Conservation (phyloP, 2,113 vertebrate species). For the Eonycteris spelaea region DNA sequence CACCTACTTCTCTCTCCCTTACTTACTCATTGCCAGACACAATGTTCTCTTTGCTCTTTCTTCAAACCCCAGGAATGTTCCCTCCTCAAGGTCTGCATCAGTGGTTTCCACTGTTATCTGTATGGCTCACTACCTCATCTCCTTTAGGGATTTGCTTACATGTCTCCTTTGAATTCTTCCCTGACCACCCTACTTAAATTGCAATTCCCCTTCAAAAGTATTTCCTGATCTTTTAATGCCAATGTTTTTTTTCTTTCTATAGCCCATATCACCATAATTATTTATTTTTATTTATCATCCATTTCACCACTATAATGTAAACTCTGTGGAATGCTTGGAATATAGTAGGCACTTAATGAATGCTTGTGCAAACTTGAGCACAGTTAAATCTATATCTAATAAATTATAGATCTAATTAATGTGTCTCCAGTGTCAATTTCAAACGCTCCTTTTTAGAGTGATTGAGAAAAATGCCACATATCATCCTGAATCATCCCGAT, state of each 20-base stretch:
- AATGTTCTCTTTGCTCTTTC: neutral
- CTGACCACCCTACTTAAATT: neutral
- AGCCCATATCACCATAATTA: neutral
- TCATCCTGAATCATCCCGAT: neutral
- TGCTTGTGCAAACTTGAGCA: neutral
- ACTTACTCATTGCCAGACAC: neutral
- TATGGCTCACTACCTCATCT: neutral
- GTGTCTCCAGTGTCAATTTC: neutral
- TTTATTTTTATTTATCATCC: neutral
- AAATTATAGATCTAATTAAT: neutral
- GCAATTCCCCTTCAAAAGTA: neutral
- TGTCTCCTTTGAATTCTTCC: neutral
- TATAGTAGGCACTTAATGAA: neutral
- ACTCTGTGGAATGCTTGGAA: neutral
- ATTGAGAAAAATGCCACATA: neutral
- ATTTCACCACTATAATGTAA: neutral
- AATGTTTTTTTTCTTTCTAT: neutral
- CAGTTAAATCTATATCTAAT: neutral
- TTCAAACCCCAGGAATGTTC: neutral
- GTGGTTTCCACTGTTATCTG: fast-evolving
- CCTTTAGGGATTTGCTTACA: neutral
- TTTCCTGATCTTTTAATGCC: neutral
- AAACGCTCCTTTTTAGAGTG: neutral
- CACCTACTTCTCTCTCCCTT: neutral
- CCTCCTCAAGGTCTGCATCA: neutral